Evolutionary conservation across 2,888 invertebrate genomes (phyloP).

Genomic region (Eutolmus rufibarbis): DNA sequence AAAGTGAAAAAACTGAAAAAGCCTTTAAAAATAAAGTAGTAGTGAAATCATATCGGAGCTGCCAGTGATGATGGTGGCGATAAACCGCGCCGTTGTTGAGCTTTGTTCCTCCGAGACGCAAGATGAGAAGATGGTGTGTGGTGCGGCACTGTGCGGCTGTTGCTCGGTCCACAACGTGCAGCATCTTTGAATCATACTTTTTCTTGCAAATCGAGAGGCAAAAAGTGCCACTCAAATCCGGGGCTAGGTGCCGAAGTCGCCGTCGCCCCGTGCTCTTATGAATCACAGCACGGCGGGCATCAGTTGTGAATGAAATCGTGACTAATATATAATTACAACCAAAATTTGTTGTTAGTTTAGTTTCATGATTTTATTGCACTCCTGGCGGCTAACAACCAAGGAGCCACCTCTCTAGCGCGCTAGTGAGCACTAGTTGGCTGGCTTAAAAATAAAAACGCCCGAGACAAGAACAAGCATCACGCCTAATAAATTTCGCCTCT

Average conservation of each 20-base stretch:
- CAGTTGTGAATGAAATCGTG: constrained; percentile 38
- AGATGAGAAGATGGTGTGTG: neutral
- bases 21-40: constrained; percentile 25
- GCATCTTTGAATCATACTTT: constrained; percentile 28
- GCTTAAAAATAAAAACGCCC: constrained; percentile 28
- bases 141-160: neutral
- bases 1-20: constrained; percentile 24
- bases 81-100: constrained; percentile 12
- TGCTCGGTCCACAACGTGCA: neutral
- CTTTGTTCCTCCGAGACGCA: neutral
- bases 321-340: constrained; percentile 39
- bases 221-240: constrained; percentile 31
- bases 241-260: constrained; percentile 11
- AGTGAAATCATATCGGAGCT: constrained; percentile 31
- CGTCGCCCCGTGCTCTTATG: constrained; percentile 9
- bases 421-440: neutral
- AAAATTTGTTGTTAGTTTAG: constrained; percentile 6
- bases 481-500: constrained; percentile 37
- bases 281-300: constrained; percentile 8
- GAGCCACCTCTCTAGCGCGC: neutral
- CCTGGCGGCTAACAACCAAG: neutral
- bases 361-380: constrained; percentile 36
- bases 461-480: constrained; percentile 33
- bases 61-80: constrained; percentile 25
- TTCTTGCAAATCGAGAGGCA: constrained; percentile 21